A percentile compares a stretch with the other conserved stretches of the same genome.
phyloP scores from a whole-genome alignment of 2,113 vertebrate genomes.

The Callorhinus ursinus region DNA sequence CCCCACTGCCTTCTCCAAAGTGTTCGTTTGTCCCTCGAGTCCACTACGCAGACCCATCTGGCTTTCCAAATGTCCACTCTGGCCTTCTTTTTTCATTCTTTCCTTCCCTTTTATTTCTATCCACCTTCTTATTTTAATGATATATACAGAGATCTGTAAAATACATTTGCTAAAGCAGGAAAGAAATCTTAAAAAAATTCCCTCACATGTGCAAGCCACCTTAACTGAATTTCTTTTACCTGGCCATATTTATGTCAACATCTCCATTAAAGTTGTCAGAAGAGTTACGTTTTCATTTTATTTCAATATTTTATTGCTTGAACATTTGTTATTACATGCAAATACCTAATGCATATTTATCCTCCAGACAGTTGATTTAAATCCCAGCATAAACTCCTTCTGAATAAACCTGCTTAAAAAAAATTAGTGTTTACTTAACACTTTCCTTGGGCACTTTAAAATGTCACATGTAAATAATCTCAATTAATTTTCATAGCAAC shows the following conservation, averaged over 20 bases:
- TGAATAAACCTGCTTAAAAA: not conserved
- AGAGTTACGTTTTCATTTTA: slow-evolving; percentile 24
- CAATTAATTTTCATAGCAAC: slow-evolving; percentile 7
- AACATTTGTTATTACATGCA: not conserved
- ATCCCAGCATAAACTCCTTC: not conserved
- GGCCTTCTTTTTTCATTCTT: not conserved
- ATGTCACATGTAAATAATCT: not conserved
- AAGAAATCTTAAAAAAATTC: not conserved
- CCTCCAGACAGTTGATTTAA: not conserved
- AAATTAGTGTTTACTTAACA: not conserved
- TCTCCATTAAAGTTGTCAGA: not conserved
- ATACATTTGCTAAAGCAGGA: not conserved
- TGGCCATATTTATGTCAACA: not conserved
- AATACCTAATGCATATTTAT: not conserved
- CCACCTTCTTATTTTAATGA: not conserved
- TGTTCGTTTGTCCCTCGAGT: not conserved
- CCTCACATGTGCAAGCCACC: not conserved
- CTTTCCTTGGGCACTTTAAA: slow-evolving; percentile 10
- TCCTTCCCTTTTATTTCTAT: slow-evolving; percentile 15
- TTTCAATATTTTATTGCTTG: not conserved
- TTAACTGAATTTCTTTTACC: slow-evolving; percentile 16
- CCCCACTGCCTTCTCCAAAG: not conserved
- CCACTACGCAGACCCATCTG: not conserved
- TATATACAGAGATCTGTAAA: not conserved
- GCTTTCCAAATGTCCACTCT: not conserved